Percentiles rank a stretch among this genome's conserved stretches.
These are phyloP conservation scores for Anoura caudifer DNA, from an alignment of 2,113 vertebrate species.

Conservation along the genomic window DNA sequence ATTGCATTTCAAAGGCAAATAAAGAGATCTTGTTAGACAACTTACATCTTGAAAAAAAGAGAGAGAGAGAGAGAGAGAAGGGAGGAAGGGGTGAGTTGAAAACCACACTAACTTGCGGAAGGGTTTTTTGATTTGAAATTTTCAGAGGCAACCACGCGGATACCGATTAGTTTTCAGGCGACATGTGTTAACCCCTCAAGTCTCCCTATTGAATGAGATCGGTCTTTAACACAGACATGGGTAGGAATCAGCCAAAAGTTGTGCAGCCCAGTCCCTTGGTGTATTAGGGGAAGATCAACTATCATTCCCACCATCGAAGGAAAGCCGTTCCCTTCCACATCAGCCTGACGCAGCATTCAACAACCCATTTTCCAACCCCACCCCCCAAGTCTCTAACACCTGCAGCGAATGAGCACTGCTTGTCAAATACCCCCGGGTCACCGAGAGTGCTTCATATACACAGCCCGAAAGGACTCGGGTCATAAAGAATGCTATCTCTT, in stretches of 20 bases:
- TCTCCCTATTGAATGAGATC: not conserved
- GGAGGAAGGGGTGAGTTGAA: not conserved
- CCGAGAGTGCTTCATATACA: not conserved
- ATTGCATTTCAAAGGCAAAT: constrained; percentile 45
- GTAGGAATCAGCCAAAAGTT: not conserved
- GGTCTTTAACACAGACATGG: not conserved
- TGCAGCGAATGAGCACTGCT: not conserved
- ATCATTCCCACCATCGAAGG: not conserved
- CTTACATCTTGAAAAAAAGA: not conserved
- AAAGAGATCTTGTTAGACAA: not conserved
- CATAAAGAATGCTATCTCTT: not conserved
- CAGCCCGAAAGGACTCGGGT: not conserved
- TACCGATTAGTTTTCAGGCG: not conserved
- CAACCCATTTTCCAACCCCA: not conserved
- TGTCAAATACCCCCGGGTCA: not conserved
- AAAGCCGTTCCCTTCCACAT: not conserved
- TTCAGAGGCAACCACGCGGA: not conserved
- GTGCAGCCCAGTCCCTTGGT: not conserved
- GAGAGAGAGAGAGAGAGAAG: not conserved
- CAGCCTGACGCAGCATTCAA: not conserved
- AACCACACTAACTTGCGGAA: not conserved
- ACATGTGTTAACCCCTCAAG: not conserved
- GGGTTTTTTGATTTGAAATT: not conserved
- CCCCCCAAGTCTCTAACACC: not conserved
- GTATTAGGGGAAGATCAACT: not conserved